A percentile compares a stretch with the other conserved stretches of the same genome.
phyloP scores from a whole-genome alignment of 1,140 invertebrate species.

The Samia ricini region DNA sequence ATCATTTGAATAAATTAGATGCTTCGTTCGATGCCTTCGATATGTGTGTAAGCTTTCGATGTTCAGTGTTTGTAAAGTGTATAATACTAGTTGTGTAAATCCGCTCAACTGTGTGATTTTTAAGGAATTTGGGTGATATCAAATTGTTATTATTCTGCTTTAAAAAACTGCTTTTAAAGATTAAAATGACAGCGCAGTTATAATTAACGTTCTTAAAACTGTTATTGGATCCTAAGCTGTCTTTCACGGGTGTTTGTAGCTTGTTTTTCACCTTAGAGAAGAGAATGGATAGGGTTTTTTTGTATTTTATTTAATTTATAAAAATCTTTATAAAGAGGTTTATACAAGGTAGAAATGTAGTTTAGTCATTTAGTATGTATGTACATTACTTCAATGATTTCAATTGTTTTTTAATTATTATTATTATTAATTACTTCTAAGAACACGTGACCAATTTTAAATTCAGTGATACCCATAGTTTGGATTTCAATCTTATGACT shows the following conservation, averaged over 20 bases:
- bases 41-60: conserved; percentile 65
- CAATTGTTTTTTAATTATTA: not conserved
- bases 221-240: not conserved
- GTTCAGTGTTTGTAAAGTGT: conserved; percentile 30
- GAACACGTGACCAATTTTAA: conserved; percentile 58
- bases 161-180: too few species aligned
- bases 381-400: conserved; percentile 19
- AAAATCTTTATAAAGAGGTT: conserved; percentile 63
- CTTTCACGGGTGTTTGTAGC: not conserved
- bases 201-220: not conserved
- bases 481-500: conserved; percentile 65
- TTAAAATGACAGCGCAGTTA: not conserved
- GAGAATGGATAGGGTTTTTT: not conserved
- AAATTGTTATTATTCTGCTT: conserved; percentile 48
- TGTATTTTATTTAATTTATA: not conserved
- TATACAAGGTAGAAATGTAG: conserved; percentile 74
- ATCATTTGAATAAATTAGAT: conserved; percentile 34
- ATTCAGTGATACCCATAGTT: conserved; percentile 15
- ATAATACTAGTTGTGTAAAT: conserved; percentile 33
- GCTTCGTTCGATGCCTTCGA: conserved; percentile 38
- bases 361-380: conserved; percentile 31
- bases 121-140: conserved; percentile 75
- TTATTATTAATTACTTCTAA: conserved; percentile 58
- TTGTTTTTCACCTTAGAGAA: not conserved
- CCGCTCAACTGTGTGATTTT: conserved; percentile 53